A percentile compares a stretch with the other conserved stretches of the same genome.
Evolutionary conservation across 2,113 vertebrate genomes (phyloP).

Genomic region (Formicarius rufipectus): DNA sequence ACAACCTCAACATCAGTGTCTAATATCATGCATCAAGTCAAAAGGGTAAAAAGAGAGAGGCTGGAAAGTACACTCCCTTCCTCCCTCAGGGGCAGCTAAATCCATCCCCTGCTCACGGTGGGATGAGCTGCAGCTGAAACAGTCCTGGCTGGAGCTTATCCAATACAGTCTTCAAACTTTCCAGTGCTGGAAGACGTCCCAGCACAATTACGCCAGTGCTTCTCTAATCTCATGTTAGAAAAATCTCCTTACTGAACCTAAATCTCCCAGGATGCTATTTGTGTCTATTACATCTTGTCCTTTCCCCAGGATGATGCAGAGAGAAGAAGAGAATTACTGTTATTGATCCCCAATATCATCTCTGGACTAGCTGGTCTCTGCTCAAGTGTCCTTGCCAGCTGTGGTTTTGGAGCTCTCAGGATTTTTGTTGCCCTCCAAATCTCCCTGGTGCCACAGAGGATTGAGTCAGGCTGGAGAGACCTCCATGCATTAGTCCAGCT

Average conservation of each 20-base stretch:
- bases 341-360: fast-evolving
- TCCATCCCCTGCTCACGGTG: background rate
- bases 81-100: conserved; percentile 20
- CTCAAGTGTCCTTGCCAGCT: background rate
- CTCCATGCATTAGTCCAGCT: background rate
- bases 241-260: background rate
- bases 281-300: background rate
- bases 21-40: background rate
- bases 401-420: fast-evolving
- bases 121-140: conserved; percentile 32
- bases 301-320: background rate
- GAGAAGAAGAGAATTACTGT: background rate
- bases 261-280: background rate
- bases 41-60: background rate
- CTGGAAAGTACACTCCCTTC: conserved; percentile 35
- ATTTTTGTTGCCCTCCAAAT: background rate
- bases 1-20: background rate
- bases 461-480: background rate
- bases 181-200: conserved; percentile 25
- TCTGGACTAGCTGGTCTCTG: background rate
- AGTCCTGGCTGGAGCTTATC: conserved; percentile 2
- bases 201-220: background rate
- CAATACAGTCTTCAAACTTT: conserved; percentile 21
- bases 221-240: background rate
- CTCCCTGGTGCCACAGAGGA: background rate